phyloP scores from a whole-genome alignment of 2,888 invertebrate species.

The Hedya salicella region DNA sequence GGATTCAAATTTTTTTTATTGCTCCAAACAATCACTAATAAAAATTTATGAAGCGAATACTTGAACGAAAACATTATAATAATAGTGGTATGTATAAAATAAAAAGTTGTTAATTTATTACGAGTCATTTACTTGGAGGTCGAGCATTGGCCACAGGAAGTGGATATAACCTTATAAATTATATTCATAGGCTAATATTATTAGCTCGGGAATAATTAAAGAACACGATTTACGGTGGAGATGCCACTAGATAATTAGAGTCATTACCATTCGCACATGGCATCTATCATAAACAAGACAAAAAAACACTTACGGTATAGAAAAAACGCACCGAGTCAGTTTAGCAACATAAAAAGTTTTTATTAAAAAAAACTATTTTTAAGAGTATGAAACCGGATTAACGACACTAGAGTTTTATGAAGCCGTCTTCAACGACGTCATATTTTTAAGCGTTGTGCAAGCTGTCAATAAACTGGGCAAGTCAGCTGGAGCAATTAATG shows the following conservation, averaged over 20 bases:
- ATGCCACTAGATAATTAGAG: constrained; percentile 55
- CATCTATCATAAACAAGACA: constrained; percentile 28
- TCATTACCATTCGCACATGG: constrained; percentile 51
- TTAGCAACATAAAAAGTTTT: constrained; percentile 21
- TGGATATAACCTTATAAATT: constrained; percentile 58
- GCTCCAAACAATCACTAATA: constrained; percentile 41
- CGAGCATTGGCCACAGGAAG: constrained; percentile 64
- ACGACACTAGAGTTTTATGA: constrained; percentile 13
- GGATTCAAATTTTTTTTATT: constrained; percentile 31
- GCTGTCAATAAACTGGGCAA: constrained; percentile 49
- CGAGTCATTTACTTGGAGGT: constrained; percentile 59
- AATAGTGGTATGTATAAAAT: constrained; percentile 40
- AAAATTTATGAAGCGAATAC: constrained; percentile 44
- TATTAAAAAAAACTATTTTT: constrained; percentile 21
- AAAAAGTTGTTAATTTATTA: constrained; percentile 53
- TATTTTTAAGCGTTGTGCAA: constrained; percentile 30
- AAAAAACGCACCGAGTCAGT: constrained; percentile 11
- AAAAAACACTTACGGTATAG: constrained; percentile 8
- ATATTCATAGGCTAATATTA: constrained; percentile 54
- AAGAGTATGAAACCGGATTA: constrained; percentile 27
- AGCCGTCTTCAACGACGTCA: constrained; percentile 26
- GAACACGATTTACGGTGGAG: constrained; percentile 58
- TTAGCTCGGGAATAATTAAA: constrained; percentile 55
- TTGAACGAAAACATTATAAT: constrained; percentile 39
- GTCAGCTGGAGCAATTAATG: constrained; percentile 61